Evolutionary conservation across 2,113 vertebrate genomes (phyloP).

Genomic region (Tyto alba): DNA sequence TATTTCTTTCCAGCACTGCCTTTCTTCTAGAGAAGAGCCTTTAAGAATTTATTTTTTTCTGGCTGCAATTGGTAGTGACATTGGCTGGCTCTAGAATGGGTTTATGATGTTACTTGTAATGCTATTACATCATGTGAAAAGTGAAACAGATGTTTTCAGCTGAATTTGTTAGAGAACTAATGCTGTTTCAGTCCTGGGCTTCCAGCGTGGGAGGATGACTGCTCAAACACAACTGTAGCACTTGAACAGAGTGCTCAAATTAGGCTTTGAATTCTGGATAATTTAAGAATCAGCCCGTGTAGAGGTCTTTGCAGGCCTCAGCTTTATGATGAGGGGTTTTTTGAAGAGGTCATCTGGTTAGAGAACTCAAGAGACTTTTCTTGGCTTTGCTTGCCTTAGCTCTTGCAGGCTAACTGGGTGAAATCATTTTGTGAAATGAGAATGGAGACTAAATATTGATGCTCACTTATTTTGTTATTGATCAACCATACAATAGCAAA

Average conservation of each 20-base stretch:
- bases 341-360: not conserved
- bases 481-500: not conserved
- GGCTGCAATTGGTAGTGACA: not conserved
- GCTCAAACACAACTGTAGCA: not conserved
- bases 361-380: not conserved
- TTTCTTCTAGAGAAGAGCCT: not conserved
- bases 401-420: not conserved
- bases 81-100: not conserved
- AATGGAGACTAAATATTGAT: not conserved
- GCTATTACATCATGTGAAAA: not conserved
- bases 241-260: not conserved
- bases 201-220: not conserved
- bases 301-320: not conserved
- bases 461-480: accelerated
- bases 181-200: not conserved
- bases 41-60: not conserved
- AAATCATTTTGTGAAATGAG: not conserved
- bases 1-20: not conserved
- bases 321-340: not conserved
- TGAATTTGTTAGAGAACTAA: not conserved
- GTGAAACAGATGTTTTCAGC: not conserved
- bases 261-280: not conserved
- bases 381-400: not conserved
- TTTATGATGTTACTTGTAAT: not conserved
- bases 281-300: not conserved